Evolutionary conservation across 2,113 vertebrate species (phyloP).

Genomic region (Shinisaurus crocodilurus): DNA sequence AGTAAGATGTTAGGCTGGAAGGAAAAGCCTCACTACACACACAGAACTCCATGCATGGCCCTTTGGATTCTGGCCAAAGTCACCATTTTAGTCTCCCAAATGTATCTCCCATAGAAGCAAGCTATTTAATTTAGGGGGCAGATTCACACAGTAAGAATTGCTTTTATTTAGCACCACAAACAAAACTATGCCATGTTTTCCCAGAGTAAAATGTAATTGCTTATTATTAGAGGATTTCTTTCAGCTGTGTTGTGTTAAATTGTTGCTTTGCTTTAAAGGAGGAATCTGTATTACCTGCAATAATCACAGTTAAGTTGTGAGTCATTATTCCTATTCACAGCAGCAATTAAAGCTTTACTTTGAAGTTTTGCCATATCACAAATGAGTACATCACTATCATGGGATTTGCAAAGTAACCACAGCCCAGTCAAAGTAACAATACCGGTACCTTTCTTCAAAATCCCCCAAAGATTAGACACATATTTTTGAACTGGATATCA

Average conservation of each 20-base stretch:
- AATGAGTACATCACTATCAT: neutral
- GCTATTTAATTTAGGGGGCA: neutral
- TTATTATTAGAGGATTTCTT: neutral
- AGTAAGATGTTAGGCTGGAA: neutral
- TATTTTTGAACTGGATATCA: neutral
- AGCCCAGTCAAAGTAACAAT: neutral
- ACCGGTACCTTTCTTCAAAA: neutral
- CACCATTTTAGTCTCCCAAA: constrained; percentile 4
- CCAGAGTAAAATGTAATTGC: constrained; percentile 32
- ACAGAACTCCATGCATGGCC: neutral
- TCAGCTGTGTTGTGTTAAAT: constrained; percentile 8
- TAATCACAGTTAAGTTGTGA: neutral
- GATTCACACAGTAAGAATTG: constrained; percentile 13
- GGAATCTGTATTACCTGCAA: neutral
- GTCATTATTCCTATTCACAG: neutral
- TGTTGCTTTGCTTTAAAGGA: constrained; percentile 8
- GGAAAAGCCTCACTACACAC: too few relatives aligned
- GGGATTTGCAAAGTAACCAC: neutral
- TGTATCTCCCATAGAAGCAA: constrained; percentile 4
- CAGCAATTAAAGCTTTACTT: neutral
- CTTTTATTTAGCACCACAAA: constrained; percentile 7
- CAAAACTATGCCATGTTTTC: neutral
- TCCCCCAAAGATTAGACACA: neutral
- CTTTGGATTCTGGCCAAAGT: neutral
- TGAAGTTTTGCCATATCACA: neutral